A percentile compares a stretch with the other conserved stretches of the same genome.
phyloP scores from a whole-genome alignment of 2,797 vertebrate species.

The Leuciscus waleckii region DNA sequence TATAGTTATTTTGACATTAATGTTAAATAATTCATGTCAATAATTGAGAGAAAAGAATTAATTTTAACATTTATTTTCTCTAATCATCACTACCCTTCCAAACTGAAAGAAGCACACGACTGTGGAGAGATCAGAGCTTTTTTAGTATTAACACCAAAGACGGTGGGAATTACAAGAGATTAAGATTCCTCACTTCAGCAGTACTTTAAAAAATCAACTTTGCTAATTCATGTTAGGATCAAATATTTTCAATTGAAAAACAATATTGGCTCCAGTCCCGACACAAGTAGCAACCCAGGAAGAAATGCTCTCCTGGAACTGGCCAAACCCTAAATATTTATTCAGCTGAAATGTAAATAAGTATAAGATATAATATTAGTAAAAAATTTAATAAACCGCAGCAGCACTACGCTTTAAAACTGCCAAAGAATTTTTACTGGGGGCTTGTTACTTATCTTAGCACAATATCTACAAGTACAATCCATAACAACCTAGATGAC shows the following conservation, averaged over 20 bases:
- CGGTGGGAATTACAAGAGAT: slow-evolving; percentile 72
- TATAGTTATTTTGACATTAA: not conserved
- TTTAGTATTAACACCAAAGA: slow-evolving; percentile 66
- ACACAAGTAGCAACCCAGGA: not conserved
- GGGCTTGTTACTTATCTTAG: not conserved
- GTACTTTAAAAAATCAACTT: slow-evolving; percentile 72
- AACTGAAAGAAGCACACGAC: slow-evolving; percentile 57
- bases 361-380: not conserved
- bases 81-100: slow-evolving; percentile 12
- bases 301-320: slow-evolving; percentile 21
- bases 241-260: slow-evolving; percentile 55
- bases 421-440: not conserved
- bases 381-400: not conserved
- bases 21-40: not conserved
- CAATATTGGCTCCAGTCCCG: not conserved
- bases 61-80: not conserved
- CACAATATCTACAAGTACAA: not conserved
- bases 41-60: not conserved
- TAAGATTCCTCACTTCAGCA: slow-evolving; percentile 74
- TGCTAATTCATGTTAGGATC: slow-evolving; percentile 71
- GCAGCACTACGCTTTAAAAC: not conserved
- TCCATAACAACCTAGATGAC: not conserved
- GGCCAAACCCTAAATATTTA: not conserved
- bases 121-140: slow-evolving; percentile 70
- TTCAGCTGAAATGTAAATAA: not conserved